phyloP scores from a whole-genome alignment of 2,113 vertebrate species.

The Malurus cyaneus region DNA sequence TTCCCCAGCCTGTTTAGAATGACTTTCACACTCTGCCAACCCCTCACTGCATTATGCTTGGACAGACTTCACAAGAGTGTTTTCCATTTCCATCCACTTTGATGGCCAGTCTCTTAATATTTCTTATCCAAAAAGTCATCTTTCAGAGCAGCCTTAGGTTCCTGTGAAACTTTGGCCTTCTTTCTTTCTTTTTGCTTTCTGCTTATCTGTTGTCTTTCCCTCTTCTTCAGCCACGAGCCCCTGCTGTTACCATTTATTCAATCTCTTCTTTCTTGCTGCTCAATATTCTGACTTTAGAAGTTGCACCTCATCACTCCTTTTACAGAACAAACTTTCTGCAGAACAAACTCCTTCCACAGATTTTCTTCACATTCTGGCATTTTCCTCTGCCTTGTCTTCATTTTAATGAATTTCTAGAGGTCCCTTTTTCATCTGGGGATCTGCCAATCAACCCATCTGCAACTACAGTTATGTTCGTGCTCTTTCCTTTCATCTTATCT shows the following conservation, averaged over 20 bases:
- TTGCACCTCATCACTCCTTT: constrained; percentile 11
- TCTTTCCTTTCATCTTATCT: constrained; percentile 49
- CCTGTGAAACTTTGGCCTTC: not conserved
- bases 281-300: not conserved
- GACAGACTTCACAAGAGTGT: not conserved
- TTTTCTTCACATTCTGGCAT: not conserved
- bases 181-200: not conserved
- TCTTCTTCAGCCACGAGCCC: not conserved
- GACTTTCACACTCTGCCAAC: not conserved
- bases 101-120: not conserved
- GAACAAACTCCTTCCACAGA: not conserved
- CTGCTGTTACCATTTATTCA: not conserved
- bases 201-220: not conserved
- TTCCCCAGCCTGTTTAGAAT: not conserved
- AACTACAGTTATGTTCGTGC: constrained; percentile 2
- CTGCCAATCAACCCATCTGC: constrained; percentile 52
- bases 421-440: constrained; percentile 28
- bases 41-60: not conserved
- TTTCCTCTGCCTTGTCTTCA: constrained; percentile 4
- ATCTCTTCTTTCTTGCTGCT: not conserved
- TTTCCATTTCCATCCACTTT: not conserved
- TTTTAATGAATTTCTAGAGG: constrained; percentile 28
- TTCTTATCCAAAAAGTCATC: not conserved
- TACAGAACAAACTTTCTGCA: not conserved
- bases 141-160: not conserved